Evolutionary conservation across 2,888 invertebrate species (phyloP).

Genomic region (Tortricodes alternella): DNA sequence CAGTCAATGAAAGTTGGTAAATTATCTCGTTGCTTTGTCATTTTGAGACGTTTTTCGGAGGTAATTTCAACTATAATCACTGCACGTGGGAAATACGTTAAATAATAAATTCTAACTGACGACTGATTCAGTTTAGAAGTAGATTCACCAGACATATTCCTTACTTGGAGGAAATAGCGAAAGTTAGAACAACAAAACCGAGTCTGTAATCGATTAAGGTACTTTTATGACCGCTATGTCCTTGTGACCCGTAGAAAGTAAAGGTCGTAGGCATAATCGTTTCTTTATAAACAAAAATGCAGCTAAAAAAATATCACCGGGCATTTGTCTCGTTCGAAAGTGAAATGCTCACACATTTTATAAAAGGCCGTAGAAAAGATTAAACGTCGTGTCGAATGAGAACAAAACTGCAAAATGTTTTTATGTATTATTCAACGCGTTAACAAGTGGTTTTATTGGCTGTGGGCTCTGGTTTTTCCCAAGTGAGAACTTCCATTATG

Average conservation of each 20-base stretch:
- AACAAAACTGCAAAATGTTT: constrained; percentile 18
- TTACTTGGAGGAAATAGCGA: background rate
- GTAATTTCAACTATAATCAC: background rate
- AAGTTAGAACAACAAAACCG: background rate
- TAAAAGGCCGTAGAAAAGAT: constrained; percentile 19
- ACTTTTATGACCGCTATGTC: constrained; percentile 48
- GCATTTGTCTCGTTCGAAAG: constrained; percentile 54
- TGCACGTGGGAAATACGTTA: constrained; percentile 6
- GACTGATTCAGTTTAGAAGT: background rate
- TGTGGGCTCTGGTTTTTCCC: constrained; percentile 21
- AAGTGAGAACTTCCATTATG: constrained; percentile 18
- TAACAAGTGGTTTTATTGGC: constrained; percentile 18
- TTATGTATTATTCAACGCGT: constrained; percentile 23
- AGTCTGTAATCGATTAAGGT: constrained; percentile 4
- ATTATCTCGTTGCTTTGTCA: constrained; percentile 10
- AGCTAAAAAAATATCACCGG: constrained; percentile 48
- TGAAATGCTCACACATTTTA: constrained; percentile 47
- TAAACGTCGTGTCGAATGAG: constrained; percentile 31
- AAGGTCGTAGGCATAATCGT: constrained; percentile 57
- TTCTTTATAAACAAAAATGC: constrained; percentile 53
- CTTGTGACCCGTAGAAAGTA: constrained; percentile 58
- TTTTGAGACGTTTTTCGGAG: background rate
- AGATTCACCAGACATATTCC: background rate
- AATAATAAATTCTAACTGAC: background rate
- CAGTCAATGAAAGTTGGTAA: constrained; percentile 17